Evolutionary conservation across 2,113 vertebrate genomes (phyloP).

Genomic region (Antechinus flavipes): DNA sequence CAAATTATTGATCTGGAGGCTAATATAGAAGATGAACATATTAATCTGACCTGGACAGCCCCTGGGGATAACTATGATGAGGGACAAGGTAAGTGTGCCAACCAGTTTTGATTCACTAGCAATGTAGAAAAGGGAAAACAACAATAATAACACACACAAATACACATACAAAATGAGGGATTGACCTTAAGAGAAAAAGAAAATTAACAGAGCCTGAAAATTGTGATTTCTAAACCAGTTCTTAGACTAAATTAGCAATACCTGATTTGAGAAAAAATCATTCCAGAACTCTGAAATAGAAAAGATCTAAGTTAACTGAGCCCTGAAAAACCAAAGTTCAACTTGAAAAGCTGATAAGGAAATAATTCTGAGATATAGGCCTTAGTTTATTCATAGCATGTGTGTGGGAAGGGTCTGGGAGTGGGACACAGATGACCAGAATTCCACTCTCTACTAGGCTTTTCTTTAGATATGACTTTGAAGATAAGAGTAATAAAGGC

Average conservation of each 20-base stretch:
- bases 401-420: background rate
- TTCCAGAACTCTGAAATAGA: background rate
- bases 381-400: background rate
- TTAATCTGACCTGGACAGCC: slow-evolving; percentile 83
- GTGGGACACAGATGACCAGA: background rate
- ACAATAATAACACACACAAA: too few species aligned
- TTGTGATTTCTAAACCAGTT: background rate
- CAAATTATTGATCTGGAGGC: slow-evolving; percentile 82
- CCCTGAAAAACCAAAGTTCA: background rate
- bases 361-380: background rate
- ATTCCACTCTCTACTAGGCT: background rate
- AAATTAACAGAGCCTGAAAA: background rate
- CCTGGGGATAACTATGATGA: slow-evolving; percentile 82
- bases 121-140: background rate
- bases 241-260: background rate
- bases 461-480: background rate
- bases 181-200: background rate
- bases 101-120: background rate
- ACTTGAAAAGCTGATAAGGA: background rate
- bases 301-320: background rate
- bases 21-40: slow-evolving; percentile 52
- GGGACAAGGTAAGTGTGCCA: slow-evolving; percentile 75
- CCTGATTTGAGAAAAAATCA: background rate
- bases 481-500: background rate
- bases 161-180: background rate